Percentiles rank a stretch among this genome's conserved stretches.
phyloP scores from a whole-genome alignment of 2,113 vertebrate genomes.

The Eudyptes chrysolophus region DNA sequence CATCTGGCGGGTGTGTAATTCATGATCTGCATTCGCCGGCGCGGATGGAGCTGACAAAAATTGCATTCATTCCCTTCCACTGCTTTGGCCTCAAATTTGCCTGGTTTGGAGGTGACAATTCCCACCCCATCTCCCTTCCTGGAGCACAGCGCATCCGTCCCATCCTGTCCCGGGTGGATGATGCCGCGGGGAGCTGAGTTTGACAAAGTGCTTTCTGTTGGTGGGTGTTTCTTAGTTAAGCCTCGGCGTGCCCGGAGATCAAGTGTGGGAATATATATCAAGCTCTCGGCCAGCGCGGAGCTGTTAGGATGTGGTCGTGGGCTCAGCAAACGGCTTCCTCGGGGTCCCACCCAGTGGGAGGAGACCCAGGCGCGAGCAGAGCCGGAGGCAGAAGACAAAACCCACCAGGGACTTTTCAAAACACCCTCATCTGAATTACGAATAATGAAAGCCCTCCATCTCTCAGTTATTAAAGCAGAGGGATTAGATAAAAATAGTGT shows the following conservation, averaged over 20 bases:
- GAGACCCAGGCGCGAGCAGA: neutral
- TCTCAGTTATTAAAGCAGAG: constrained; percentile 53
- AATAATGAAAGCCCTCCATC: constrained; percentile 59
- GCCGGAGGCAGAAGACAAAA: constrained; percentile 36
- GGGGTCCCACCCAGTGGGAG: neutral
- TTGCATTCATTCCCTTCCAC: constrained; percentile 47
- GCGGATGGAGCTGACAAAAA: constrained; percentile 72
- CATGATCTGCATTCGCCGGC: constrained; percentile 76
- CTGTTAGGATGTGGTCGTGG: neutral
- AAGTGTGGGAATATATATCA: neutral
- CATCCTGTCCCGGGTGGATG: neutral
- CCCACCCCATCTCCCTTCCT: neutral
- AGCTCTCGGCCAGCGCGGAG: neutral
- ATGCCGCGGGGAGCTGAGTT: neutral
- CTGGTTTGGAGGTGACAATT: constrained; percentile 19
- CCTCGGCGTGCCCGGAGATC: neutral
- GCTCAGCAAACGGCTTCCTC: neutral
- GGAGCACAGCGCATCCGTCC: neutral
- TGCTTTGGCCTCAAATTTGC: constrained; percentile 42
- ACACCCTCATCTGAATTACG: constrained; percentile 46
- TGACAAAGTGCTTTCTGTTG: neutral
- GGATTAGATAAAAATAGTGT: constrained; percentile 56
- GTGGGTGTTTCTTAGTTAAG: neutral
- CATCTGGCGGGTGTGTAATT: constrained; percentile 78
- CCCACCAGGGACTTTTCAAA: constrained; percentile 23